Evolutionary conservation across 2,888 invertebrate genomes (phyloP).

Genomic region (Epistrophe grossulariae): DNA sequence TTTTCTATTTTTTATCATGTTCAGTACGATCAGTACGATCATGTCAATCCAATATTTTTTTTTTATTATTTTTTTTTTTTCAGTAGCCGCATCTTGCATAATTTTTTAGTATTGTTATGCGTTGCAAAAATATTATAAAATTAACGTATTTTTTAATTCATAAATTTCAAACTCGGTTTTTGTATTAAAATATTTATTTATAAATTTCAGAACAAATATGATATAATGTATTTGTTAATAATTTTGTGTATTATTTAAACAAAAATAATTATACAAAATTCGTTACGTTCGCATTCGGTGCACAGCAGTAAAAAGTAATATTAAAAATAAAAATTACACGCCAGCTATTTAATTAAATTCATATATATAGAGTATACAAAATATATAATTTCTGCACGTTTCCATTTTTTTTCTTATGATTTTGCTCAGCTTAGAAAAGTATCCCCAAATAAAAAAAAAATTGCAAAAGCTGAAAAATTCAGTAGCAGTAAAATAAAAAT

Average conservation of each 20-base stretch:
- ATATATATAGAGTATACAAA: slow-evolving; percentile 50
- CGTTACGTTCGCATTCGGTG: slow-evolving; percentile 76
- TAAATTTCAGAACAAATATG: slow-evolving; percentile 64
- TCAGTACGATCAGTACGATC: slow-evolving; percentile 56
- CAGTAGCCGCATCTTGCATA: slow-evolving; percentile 53
- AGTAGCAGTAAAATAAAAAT: not conserved
- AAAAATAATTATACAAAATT: slow-evolving; percentile 42
- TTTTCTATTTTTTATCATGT: slow-evolving; percentile 61
- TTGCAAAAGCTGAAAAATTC: not conserved
- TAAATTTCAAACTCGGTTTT: slow-evolving; percentile 48
- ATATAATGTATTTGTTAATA: slow-evolving; percentile 75
- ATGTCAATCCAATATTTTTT: slow-evolving; percentile 50
- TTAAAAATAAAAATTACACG: slow-evolving; percentile 57
- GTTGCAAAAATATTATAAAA: slow-evolving; percentile 47
- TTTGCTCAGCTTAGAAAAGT: not conserved
- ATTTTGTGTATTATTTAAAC: slow-evolving; percentile 43
- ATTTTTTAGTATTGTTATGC: slow-evolving; percentile 72
- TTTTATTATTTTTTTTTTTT: slow-evolving; percentile 44
- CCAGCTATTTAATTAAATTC: slow-evolving; percentile 48
- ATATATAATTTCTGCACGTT: slow-evolving; percentile 1
- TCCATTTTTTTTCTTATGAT: not conserved
- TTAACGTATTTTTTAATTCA: slow-evolving; percentile 37
- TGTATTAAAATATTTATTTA: slow-evolving; percentile 61
- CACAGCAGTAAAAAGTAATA: slow-evolving; percentile 67
- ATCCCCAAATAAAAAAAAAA: not conserved